These are phyloP conservation scores for Drosophila quadrilineata DNA, from an alignment of 1,140 invertebrate genomes.

Conservation along the genomic window DNA sequence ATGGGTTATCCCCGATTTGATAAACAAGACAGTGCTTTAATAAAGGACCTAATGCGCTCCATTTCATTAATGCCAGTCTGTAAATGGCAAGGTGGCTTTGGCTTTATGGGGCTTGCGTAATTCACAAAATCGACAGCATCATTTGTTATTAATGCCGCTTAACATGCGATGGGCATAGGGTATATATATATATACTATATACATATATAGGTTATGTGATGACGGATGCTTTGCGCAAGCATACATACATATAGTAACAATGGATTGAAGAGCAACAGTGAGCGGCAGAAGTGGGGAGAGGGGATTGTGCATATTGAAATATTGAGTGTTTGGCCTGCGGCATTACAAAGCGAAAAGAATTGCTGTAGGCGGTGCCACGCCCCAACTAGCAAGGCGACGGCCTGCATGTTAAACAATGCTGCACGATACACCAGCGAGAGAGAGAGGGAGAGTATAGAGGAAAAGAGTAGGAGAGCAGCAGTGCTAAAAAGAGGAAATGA, in stretches of 20 bases:
- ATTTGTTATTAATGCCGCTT: not conserved
- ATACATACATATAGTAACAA: not conserved
- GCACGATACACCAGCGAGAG: conserved; percentile 13
- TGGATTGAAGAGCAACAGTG: not conserved
- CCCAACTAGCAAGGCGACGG: not conserved
- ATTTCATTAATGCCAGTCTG: too few species aligned
- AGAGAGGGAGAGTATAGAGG: too few species aligned
- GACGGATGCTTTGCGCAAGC: not conserved
- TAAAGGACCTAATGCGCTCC: too few species aligned
- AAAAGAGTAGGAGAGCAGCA: too few species aligned
- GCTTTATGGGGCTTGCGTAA: too few species aligned
- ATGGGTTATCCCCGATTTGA: too few species aligned
- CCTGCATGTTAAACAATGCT: conserved; percentile 25
- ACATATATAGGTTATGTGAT: too few species aligned
- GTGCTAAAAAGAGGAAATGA: conserved; percentile 38
- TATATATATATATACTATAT: too few species aligned
- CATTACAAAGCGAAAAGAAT: conserved; percentile 14
- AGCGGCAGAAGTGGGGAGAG: conserved; percentile 37
- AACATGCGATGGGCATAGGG: too few species aligned
- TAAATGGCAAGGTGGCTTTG: too few species aligned
- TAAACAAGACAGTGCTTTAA: too few species aligned
- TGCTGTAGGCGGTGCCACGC: conserved; percentile 1
- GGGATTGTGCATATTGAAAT: conserved; percentile 48
- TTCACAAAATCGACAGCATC: not conserved
- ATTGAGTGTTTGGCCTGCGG: conserved; percentile 56